These are phyloP conservation scores for Stenodera caucasica DNA, from an alignment of 2,888 invertebrate genomes.

Conservation along the genomic window DNA sequence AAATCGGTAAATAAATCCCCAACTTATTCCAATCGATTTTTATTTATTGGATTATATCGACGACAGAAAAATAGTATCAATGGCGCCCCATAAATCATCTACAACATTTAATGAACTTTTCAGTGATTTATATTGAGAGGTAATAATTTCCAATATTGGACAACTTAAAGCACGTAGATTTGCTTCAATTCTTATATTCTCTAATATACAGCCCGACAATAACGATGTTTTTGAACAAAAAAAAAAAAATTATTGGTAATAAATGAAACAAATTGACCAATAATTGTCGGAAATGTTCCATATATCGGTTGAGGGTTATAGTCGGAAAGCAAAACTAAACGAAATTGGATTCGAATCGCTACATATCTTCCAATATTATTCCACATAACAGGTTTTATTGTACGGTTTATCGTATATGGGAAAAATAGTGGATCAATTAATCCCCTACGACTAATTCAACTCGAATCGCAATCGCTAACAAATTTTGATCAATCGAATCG, in stretches of 20 bases:
- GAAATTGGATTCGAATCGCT: not conserved
- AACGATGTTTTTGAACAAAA: no score
- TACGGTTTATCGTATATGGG: slow-evolving; percentile 18
- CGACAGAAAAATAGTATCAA: not conserved
- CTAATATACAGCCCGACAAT: not conserved
- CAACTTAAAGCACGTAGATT: not conserved
- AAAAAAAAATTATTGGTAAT: no score
- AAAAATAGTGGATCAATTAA: not conserved
- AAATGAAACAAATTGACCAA: slow-evolving; percentile 31
- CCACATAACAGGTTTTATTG: slow-evolving; percentile 24
- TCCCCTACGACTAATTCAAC: not conserved
- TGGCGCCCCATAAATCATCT: not conserved
- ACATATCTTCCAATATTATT: slow-evolving; percentile 2
- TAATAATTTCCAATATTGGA: slow-evolving; percentile 1
- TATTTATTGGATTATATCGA: not conserved
- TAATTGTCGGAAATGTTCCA: slow-evolving; percentile 29
- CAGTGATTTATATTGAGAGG: not conserved
- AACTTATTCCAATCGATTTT: not conserved
- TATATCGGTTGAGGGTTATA: slow-evolving; percentile 18
- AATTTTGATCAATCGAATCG: no score
- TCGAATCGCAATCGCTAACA: not conserved
- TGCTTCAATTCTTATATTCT: not conserved
- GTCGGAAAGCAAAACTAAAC: not conserved
- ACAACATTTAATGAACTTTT: slow-evolving; percentile 1
- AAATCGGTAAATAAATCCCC: not conserved